Conservation (phyloP, 1,140 invertebrate species). For the Drosophila mojavensis region DNA sequence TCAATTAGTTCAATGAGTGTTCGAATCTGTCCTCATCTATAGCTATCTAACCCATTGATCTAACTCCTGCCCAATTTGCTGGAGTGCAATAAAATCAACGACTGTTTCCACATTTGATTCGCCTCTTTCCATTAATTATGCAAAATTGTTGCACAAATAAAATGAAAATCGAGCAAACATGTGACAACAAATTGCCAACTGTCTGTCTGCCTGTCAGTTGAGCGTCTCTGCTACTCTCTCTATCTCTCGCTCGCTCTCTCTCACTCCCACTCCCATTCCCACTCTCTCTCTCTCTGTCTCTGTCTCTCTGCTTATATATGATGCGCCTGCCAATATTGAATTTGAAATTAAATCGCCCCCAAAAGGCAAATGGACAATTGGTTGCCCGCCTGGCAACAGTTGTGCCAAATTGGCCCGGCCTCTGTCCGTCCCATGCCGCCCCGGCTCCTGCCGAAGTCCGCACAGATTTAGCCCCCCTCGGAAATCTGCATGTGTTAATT, state of each 20-base stretch:
- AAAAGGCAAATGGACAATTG: constrained; percentile 58
- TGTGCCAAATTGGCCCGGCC: constrained; percentile 66
- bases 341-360: constrained; percentile 77
- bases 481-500: constrained; percentile 82
- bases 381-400: constrained; percentile 64
- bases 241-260: neutral
- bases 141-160: constrained; percentile 67
- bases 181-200: constrained; percentile 64
- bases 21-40: neutral
- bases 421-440: neutral
- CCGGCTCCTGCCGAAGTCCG: neutral
- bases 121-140: constrained; percentile 59
- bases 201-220: constrained; percentile 8
- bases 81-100: constrained; percentile 27
- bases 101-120: constrained; percentile 29
- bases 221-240: constrained; percentile 3
- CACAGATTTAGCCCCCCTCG: constrained; percentile 22
- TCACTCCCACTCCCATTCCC: neutral
- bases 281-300: constrained; percentile 12
- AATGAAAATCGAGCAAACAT: constrained; percentile 65
- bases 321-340: constrained; percentile 72
- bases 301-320: constrained; percentile 22
- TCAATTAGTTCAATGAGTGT: too few relatives aligned
- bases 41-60: constrained; percentile 2
- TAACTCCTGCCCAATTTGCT: neutral